Base-by-base conservation (phyloP, 2,888 invertebrate species). In the Polydrusus cervinus region DNA sequence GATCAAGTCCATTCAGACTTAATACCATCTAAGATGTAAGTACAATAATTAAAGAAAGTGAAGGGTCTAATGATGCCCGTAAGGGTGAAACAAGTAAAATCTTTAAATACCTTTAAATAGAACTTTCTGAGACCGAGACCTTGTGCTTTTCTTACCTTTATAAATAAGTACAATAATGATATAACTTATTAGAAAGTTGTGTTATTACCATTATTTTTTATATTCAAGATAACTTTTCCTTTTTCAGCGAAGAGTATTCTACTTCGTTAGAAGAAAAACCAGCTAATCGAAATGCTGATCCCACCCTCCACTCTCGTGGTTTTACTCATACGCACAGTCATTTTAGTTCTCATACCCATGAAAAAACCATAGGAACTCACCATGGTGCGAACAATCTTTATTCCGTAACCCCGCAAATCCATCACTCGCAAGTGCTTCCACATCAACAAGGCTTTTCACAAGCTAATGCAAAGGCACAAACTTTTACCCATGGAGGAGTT, bases 261-360 rank as follows among this genome's bases (percentile, higher is more conserved):
- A 14, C 51, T 51, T 2, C 51, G 2, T 2, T 43, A n/a, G 62
- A 64, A 71, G 65, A 40, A 45, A 71, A 71, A 47, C 65, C 71
- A 43, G 71, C 71, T 3, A 53, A 71, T 13, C 57, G 60, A 34
- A 55, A 57, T 30, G 55, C 64, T 13, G 51, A 70, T 49, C 53
- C 72, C 7, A 61, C 67, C 30, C 47, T 18, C 43, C 49, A 60
- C 16, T 53, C 43, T 9, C 49, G 30, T 13, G 55, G 55, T n/a
- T 16, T 13, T 16, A 69, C 30, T 10, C 68, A 68, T 10, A 62
- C 55, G 3, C 68, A 69, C 18, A 62, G 16, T 34, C 68, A 74
- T 20, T 38, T 38, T 10, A 13, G 10, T 14, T 30, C 61, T 9
- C 45, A 60, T 6, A 20, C 49, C 13, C 45, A 55, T 25, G 14